Base-by-base conservation (phyloP, 1,140 invertebrate genomes). In the Triops cancriformis region DNA sequence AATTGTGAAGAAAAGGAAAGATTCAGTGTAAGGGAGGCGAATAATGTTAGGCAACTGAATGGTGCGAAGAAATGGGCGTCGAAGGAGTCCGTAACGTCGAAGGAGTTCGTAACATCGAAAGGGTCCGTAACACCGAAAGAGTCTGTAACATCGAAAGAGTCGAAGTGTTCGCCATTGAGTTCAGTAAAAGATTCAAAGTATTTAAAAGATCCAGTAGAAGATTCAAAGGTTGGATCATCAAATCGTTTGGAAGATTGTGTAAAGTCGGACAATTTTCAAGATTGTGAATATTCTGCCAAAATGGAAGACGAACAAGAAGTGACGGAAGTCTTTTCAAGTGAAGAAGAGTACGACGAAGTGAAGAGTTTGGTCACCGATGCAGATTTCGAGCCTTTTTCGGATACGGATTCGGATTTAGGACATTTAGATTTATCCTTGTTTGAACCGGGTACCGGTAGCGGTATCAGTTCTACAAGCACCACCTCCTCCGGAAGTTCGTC, bases 391-490 rank as follows among this genome's bases (percentile, higher is more conserved):
- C 87, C 87, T 10, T 88, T 88, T 80, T 87, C 86, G 12, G 87
- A 87, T 78, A 87, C 86, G 79, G 83, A 85, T 79, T 89, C 89
- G 84, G 89, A 90, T 84, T 89, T 91, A 88, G 89, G 89, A 79
- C 89, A 89, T 80, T 85, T 90, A 81, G 89, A 91, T 84, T 85
- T 90, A 80, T 86, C 89, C 37, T 84, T 91, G 73, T 91, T 91
- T 84, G 90, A 91, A 82, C 90, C 89, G 23, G 87, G 87, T 77
- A 76, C 76, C 42, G 72, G 64, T 76, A 43, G 31, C 27, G 43
- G 41, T 27, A 76, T n/a, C n/a, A n/a, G n/a, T n/a, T n/a, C 76
- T 51, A 74, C 12, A 41, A 26, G 42, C 43, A 37, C 74, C 28
- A 10, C 27, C 77, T 72, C 26, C 14, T 72, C 26, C 18, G 31